Base-by-base conservation (phyloP, 2,888 invertebrate species). In the Disparrhopalites patrizii region DNA sequence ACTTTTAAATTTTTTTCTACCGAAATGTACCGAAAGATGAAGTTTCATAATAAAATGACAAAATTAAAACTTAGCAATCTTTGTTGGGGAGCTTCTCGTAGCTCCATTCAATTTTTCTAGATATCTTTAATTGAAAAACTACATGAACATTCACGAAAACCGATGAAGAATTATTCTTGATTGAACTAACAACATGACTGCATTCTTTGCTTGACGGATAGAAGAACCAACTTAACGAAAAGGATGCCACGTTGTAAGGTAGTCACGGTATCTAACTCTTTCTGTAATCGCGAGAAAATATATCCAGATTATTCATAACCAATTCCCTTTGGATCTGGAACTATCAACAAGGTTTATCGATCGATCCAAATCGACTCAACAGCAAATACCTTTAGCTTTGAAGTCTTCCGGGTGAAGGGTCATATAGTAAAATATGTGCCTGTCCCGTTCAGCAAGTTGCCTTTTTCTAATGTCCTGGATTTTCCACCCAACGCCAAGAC, bases 361-460 rank as follows among this genome's bases (percentile, higher is more conserved):
- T n/a, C n/a, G n/a, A n/a, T n/a, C n/a, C n/a, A n/a, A 8, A 51
- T 36, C 13, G 8, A 51, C 31, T 20, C 25, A 20, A 10, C 13
- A 20, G n/a, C 27, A 25, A 75, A 77, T 79, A 87, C 89, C 83
- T 76, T 82, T 84, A 23, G 79, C 77, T 62, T 83, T 83, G 75
- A 90, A 90, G 76, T 90, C 89, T 52, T 90, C 90, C 1, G 88
- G 88, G 78, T 90, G 90, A 70, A 88, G 79, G 77, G 85, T 81
- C 70, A 90, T 79, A 73, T 90, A 90, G 79, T 90, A 87, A 68
- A 86, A 83, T 23, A 84, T 80, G 7, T 87, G 83, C 10, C 89
- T 88, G 80, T 90, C 90, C 75, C 85, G 85, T 75, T 87, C 87
- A n/a, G 87, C 86, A 43, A 82, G 80, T 77, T 85, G 84, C 1